Base-by-base conservation (phyloP, 2,888 invertebrate genomes). In the Thymelicus acteon region DNA sequence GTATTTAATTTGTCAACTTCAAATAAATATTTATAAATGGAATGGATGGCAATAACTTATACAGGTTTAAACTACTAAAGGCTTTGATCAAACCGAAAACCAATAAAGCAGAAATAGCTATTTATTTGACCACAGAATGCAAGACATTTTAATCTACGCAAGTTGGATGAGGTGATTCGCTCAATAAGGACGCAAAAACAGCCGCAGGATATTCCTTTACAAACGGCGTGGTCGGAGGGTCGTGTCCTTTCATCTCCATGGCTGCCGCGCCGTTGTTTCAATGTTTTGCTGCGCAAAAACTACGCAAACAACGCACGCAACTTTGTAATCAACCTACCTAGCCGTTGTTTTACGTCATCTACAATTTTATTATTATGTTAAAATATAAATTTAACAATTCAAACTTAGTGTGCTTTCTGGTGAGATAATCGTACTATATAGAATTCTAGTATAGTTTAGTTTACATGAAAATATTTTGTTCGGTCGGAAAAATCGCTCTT, bases 201-300 rank as follows among this genome's bases (percentile, higher is more conserved):
- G 52, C 67, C 63, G 68, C 68, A 40, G 24, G 58, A 70, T 65
- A 70, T 68, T 44, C 68, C 70, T 72, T 72, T 70, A 62, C 71
- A 70, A 72, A 72, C 62, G 64, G 63, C 49, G 61, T 15, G 8
- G 63, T 57, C 67, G 69, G 66, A 65, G 63, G 39, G 62, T 49
- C 60, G 61, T 44, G 37, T 44, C 24, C 57, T 67, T 67, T 49
- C 67, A 67, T 67, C 39, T 60, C 48, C 44, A 44, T 6, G 47
- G 47, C 47, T 6, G 8, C 15, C 19, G 2, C 15, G 7, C 19
- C 12, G 57, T 44, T 54, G 19, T 37, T 37, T 7, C 7, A 19
- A 49, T 37, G 13, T 47, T 57, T 24, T 54, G 6, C 47, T 37
- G 7, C 6, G 15, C 31, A 37, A 40, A 31, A 57, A 65, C 10